Base-by-base conservation (phyloP, 2,113 vertebrate genomes). In the Typhlomys cinereus region DNA sequence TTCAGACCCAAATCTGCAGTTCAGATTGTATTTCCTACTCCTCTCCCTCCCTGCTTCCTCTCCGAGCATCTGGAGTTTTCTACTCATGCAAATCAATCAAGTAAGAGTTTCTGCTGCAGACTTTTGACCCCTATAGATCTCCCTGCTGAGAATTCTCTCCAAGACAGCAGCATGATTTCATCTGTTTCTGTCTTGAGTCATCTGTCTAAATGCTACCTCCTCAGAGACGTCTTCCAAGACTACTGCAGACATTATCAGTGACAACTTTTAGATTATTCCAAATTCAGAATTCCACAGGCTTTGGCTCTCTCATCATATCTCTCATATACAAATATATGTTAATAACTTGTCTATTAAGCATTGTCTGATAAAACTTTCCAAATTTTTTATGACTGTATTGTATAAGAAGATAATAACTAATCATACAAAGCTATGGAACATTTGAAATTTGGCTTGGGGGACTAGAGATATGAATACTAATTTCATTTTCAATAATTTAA, bases 61-160 rank as follows among this genome's bases (percentile, higher is more conserved):
- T 41, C 21, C 7, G 21, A 10, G 1, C 14, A 2, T 0, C 5
- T 8, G 0, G 12, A 12, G 10, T 41, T 46, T 41, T 7, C 7
- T 46, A 21, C 2, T 4, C 14, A 17, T 46, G 29, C 1, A 48
- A 20, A 61, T 44, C 29, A 15, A 36, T 14, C 1, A 2, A 52
- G 31, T 69, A 41, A 21, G 21, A 8, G 10, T 31, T 86, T 48
- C 41, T 50, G 9, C 17, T 41, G 7, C 44, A 64, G 7, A 82
- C 9, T 1, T 1, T 7, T 69, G 71, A 1, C 34, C 23, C 23
- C 7, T 29, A 6, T 5, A 27, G 0, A 20, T 31, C 46, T 7
- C 7, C 61, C 20, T 18, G 18, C 73, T 31, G 50, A 59, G 59
- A 0, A 0, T 11, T 3, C 23, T 61, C 9, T 17, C 20, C 27